These are phyloP conservation scores for Pterocles orientalis DNA, from an alignment of 2,113 vertebrate genomes.

Conservation along the genomic window DNA sequence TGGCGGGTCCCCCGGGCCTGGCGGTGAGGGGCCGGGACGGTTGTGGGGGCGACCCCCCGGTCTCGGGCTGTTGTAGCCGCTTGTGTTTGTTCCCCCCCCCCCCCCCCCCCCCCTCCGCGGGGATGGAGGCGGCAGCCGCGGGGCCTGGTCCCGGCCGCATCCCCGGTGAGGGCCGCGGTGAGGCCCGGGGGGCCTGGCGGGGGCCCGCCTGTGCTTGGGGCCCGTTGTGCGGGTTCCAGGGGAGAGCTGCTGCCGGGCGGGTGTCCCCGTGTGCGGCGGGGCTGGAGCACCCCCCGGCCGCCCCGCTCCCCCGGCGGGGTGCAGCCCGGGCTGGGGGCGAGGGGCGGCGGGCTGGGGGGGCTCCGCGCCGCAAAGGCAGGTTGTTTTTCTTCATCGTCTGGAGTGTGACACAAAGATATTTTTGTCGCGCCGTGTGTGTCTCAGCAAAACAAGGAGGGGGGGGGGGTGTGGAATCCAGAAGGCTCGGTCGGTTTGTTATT, in stretches of 20 bases:
- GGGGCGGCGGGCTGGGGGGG: not conserved
- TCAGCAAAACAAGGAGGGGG: not conserved
- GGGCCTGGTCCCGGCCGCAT: not conserved
- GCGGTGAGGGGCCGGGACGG: not conserved
- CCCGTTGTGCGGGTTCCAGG: not conserved
- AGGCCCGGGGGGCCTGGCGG: not conserved
- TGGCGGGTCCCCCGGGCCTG: not conserved
- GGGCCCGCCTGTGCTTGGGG: not conserved
- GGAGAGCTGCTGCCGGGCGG: not conserved
- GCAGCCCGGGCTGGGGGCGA: not conserved
- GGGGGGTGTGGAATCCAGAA: not conserved
- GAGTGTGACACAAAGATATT: slow-evolving; percentile 45
- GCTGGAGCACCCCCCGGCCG: too few species aligned
- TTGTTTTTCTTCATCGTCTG: not conserved
- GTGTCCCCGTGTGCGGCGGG: not conserved
- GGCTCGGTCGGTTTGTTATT: slow-evolving; percentile 19
- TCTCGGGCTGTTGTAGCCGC: not conserved
- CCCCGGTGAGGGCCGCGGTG: not conserved
- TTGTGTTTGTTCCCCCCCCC: not conserved
- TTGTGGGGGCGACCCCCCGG: not conserved
- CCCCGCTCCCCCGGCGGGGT: not conserved
- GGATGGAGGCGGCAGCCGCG: not conserved
- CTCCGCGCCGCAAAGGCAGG: not conserved
- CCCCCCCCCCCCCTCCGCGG: not conserved
- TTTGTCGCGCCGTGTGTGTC: not conserved